Conservation (phyloP, 64 coral and sea anemone genomes). For the Montipora cactus region DNA sequence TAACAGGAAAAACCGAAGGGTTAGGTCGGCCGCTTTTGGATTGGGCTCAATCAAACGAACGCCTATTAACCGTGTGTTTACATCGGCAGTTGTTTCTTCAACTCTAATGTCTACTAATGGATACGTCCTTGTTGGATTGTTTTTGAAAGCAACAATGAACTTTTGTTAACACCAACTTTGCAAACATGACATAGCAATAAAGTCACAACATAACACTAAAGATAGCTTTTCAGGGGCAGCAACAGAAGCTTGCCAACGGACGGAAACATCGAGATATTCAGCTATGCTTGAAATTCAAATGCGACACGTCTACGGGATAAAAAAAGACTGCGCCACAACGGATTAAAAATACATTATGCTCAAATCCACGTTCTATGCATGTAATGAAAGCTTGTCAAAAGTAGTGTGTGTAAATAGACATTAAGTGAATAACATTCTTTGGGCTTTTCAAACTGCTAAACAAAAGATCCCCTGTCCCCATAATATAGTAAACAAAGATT, state of each 20-base stretch:
- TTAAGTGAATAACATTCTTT: conserved; percentile 61
- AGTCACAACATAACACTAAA: not conserved
- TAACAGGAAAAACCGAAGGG: conserved; percentile 8
- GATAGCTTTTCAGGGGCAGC: not conserved
- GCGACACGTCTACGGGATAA: not conserved
- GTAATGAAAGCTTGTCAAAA: conserved; percentile 64
- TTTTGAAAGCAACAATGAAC: conserved; percentile 25
- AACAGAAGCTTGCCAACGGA: not conserved
- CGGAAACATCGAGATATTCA: conserved; percentile 9
- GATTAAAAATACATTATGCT: conserved; percentile 51
- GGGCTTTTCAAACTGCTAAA: conserved; percentile 50
- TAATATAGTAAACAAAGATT: conserved; percentile 34
- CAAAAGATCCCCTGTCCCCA: conserved; percentile 32
- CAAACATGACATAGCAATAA: conserved; percentile 22
- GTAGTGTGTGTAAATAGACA: conserved; percentile 49
- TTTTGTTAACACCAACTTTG: conserved; percentile 32
- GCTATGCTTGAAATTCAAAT: not conserved
- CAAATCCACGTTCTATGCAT: conserved; percentile 32
- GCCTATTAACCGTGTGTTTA: conserved; percentile 27
- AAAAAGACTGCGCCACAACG: not conserved
- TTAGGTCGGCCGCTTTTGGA: conserved; percentile 39
- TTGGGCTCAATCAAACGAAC: not conserved
- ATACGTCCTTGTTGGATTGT: conserved; percentile 9
- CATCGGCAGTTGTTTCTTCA: not conserved
- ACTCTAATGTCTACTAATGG: conserved; percentile 11